phyloP scores from a whole-genome alignment of 2,888 invertebrate genomes.

The Sclerodermus sp. region DNA sequence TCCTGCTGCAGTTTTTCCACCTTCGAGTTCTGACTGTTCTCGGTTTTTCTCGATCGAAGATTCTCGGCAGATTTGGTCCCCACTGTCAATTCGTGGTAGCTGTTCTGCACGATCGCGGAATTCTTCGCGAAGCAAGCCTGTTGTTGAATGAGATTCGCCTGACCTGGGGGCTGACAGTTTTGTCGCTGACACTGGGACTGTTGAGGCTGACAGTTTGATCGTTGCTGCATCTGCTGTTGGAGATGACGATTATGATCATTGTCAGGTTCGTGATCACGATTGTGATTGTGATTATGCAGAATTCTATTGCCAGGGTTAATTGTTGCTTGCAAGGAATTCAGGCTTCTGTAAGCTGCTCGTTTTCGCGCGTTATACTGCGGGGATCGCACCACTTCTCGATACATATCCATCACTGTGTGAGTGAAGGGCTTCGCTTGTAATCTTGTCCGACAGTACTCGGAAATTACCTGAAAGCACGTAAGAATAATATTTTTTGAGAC shows the following conservation, averaged over 20 bases:
- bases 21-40: conserved; percentile 14
- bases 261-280: no score
- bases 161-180: conserved; percentile 8
- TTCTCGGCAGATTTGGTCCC: no score
- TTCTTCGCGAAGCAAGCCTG: neutral
- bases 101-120: neutral
- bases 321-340: conserved; percentile 14
- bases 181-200: conserved; percentile 1
- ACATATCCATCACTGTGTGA: conserved; percentile 65
- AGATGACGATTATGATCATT: no score
- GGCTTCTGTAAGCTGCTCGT: conserved; percentile 33
- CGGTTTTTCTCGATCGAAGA: no score
- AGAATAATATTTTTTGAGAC: no score
- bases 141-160: neutral
- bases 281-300: conserved; percentile 16
- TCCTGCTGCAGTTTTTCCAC: conserved; percentile 21
- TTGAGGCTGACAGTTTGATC: neutral
- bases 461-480: conserved; percentile 62
- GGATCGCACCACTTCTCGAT: conserved; percentile 59
- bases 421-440: conserved; percentile 64
- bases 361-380: conserved; percentile 49
- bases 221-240: neutral
- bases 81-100: no score
- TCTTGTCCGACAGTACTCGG: conserved; percentile 62
- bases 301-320: conserved; percentile 19